Conservation (phyloP, 2,113 vertebrate genomes). For the Eubucco bourcierii region DNA sequence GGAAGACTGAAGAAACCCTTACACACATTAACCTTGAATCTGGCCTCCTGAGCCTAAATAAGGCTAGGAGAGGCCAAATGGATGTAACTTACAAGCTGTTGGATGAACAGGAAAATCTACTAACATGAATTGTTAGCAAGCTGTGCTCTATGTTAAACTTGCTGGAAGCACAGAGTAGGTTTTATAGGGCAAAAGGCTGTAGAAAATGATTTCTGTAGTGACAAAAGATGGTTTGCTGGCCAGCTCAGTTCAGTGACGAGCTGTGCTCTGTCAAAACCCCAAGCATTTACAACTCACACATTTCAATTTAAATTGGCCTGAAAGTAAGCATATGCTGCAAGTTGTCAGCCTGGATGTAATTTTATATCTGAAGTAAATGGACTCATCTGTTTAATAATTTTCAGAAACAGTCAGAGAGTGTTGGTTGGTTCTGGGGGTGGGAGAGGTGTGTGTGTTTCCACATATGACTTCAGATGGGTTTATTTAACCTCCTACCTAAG, state of each 20-base stretch:
- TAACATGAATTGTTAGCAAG: not conserved
- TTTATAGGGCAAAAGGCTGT: constrained; percentile 40
- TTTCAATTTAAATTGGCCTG: constrained; percentile 28
- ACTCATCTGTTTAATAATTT: constrained; percentile 13
- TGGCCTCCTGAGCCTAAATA: not conserved
- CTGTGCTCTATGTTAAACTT: not conserved
- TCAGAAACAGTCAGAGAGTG: constrained; percentile 2
- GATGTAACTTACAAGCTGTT: constrained; percentile 1
- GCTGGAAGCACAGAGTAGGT: not conserved
- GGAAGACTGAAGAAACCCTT: not conserved
- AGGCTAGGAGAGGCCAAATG: constrained; percentile 16
- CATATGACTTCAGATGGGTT: not conserved
- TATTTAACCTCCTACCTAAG: not conserved
- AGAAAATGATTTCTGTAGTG: constrained; percentile 10
- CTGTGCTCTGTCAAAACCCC: constrained; percentile 39
- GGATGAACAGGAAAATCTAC: constrained; percentile 13
- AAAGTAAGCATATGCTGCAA: not conserved
- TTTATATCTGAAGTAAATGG: constrained; percentile 4
- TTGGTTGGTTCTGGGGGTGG: not conserved
- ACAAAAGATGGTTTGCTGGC: constrained; percentile 49
- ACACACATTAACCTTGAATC: not conserved
- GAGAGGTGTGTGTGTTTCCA: not conserved
- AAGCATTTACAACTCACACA: not conserved
- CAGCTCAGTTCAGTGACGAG: constrained; percentile 23
- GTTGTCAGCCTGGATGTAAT: not conserved